These are phyloP conservation scores for Nestor notabilis DNA, from an alignment of 2,113 vertebrate genomes.

Conservation along the genomic window DNA sequence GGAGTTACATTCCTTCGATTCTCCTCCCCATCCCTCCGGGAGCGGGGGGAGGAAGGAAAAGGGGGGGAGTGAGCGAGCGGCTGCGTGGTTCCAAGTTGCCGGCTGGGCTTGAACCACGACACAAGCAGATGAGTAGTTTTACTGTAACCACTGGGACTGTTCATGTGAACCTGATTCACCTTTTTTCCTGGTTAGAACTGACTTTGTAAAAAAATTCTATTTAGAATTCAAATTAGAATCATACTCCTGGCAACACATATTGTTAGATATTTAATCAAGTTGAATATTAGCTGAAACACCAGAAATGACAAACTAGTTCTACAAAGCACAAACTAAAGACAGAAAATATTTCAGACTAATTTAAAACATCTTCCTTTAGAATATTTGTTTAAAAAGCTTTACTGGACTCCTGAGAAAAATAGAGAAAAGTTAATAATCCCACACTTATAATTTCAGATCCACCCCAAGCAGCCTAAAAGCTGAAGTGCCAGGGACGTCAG, in stretches of 20 bases:
- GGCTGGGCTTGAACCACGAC: no score
- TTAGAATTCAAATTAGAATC: not conserved
- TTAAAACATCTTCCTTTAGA: not conserved
- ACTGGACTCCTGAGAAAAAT: not conserved
- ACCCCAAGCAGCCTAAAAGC: not conserved
- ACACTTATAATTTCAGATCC: not conserved
- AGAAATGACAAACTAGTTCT: not conserved
- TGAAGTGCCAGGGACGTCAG: not conserved
- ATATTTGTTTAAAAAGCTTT: not conserved
- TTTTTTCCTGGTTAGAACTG: not conserved
- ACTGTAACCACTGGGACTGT: not conserved
- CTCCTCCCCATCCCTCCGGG: no score
- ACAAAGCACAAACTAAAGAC: not conserved
- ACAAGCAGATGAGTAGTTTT: not conserved
- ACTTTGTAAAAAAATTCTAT: not conserved
- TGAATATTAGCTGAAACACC: not conserved
- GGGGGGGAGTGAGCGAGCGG: no score
- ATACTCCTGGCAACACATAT: not conserved
- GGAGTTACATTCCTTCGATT: no score
- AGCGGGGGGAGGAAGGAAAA: no score
- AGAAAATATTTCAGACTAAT: not conserved
- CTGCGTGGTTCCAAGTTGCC: no score
- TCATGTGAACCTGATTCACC: not conserved
- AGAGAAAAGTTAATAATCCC: not conserved
- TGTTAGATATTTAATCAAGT: not conserved